These are phyloP conservation scores for Eugnorisma glareosa DNA, from an alignment of 2,888 invertebrate species.

Conservation along the genomic window DNA sequence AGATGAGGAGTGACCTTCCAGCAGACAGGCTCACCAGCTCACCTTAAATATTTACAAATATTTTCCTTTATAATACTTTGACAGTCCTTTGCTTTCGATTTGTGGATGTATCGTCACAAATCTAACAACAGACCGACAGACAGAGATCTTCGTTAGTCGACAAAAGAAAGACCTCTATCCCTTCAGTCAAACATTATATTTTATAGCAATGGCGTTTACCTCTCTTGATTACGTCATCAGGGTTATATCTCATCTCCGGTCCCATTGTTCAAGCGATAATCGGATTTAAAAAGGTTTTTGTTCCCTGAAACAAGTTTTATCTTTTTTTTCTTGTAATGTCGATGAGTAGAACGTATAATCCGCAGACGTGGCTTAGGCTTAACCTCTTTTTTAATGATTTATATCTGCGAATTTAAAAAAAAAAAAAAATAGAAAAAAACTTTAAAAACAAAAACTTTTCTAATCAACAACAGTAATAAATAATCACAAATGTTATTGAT, in stretches of 20 bases:
- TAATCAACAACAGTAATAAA: too few species aligned
- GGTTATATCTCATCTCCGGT: background rate
- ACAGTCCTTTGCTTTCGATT: background rate
- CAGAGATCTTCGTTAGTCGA: background rate
- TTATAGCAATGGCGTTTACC: background rate
- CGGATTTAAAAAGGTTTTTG: background rate
- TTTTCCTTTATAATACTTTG: background rate
- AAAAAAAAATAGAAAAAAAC: too few species aligned
- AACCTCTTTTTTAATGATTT: background rate
- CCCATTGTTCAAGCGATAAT: background rate
- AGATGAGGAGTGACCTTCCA: background rate
- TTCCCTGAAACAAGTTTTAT: background rate
- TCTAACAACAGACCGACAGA: background rate
- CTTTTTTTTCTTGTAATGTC: too few species aligned
- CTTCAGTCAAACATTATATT: background rate
- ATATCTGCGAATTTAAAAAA: background rate
- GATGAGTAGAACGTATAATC: background rate
- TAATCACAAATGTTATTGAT: constrained; percentile 19
- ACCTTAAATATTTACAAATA: background rate
- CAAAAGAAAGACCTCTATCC: background rate
- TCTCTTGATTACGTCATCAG: background rate
- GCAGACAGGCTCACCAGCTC: background rate
- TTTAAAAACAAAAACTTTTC: too few species aligned
- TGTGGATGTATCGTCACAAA: background rate
- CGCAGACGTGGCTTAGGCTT: background rate